Evolutionary conservation across 2,888 invertebrate species (phyloP).

Genomic region (Hermaeophaga mercurialis): DNA sequence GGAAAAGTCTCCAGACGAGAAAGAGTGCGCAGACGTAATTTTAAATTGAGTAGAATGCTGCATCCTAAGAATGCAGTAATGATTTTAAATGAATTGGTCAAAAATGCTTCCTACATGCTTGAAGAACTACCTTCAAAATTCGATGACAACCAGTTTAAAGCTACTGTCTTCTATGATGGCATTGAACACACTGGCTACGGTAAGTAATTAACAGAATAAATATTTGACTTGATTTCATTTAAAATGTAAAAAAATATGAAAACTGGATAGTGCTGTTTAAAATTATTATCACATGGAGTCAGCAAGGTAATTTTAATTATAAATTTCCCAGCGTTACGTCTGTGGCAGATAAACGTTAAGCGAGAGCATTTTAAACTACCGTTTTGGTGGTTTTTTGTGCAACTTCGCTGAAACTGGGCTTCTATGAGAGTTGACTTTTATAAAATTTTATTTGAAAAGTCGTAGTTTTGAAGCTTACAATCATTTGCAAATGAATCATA

Average conservation of each 20-base stretch:
- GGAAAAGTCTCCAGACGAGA: conserved; percentile 68
- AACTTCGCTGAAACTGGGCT: conserved; percentile 38
- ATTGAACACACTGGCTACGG: conserved; percentile 52
- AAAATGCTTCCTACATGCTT: conserved; percentile 49
- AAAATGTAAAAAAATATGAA: too few relatives aligned
- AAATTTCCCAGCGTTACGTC: conserved; percentile 50
- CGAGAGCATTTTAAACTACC: conserved; percentile 36
- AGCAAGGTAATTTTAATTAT: conserved; percentile 43
- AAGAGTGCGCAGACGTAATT: conserved; percentile 74
- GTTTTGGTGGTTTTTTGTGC: conserved; percentile 41
- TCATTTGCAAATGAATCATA: too few relatives aligned
- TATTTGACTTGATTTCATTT: too few relatives aligned
- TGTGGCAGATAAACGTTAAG: conserved; percentile 47
- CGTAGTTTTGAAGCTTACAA: conserved; percentile 49
- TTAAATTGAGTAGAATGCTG: conserved; percentile 73
- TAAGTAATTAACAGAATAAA: too few relatives aligned
- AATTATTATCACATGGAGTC: conserved; percentile 55
- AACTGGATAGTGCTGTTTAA: too few relatives aligned
- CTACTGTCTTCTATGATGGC: conserved; percentile 66
- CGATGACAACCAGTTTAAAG: conserved; percentile 57
- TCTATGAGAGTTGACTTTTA: conserved; percentile 46
- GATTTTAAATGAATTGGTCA: conserved; percentile 81
- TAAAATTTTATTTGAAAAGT: conserved; percentile 31
- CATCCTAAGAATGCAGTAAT: conserved; percentile 85
- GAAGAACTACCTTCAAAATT: conserved; percentile 43